These are phyloP conservation scores for Cydia strobilella DNA, from an alignment of 1,140 invertebrate species.

Conservation along the genomic window DNA sequence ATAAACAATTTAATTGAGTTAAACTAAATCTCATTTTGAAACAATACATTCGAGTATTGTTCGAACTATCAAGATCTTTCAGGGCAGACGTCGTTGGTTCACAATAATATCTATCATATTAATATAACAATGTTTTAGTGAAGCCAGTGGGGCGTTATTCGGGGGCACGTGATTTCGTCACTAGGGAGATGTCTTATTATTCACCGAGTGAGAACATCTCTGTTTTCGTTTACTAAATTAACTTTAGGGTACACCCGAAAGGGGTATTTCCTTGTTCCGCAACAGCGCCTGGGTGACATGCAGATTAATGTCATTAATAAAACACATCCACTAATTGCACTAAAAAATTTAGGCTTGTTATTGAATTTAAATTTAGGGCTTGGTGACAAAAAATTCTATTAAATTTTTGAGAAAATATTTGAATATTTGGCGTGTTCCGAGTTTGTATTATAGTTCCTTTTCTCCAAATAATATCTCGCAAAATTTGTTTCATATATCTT, in stretches of 20 bases:
- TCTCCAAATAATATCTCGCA: too few species aligned
- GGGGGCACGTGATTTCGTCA: slow-evolving; percentile 57
- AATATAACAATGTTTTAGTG: slow-evolving; percentile 45
- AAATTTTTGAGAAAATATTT: not conserved
- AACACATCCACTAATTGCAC: slow-evolving; percentile 51
- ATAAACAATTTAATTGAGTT: slow-evolving; percentile 33
- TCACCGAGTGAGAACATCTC: slow-evolving; percentile 64
- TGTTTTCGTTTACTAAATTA: slow-evolving; percentile 72
- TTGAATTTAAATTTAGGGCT: slow-evolving; percentile 34
- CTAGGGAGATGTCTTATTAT: slow-evolving; percentile 71
- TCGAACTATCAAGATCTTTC: slow-evolving; percentile 44
- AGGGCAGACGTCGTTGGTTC: slow-evolving; percentile 37
- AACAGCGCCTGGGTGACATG: slow-evolving; percentile 47
- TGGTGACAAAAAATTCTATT: not conserved
- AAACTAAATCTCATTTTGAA: slow-evolving; percentile 37
- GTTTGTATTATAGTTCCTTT: too few species aligned
- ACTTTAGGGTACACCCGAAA: slow-evolving; percentile 56
- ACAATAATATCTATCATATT: slow-evolving; percentile 46
- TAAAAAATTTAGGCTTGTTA: slow-evolving; percentile 40
- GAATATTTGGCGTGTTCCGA: not conserved
- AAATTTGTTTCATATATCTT: too few species aligned
- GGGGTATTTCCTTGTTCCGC: slow-evolving; percentile 50
- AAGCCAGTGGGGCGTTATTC: slow-evolving; percentile 51
- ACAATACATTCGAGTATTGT: slow-evolving; percentile 37
- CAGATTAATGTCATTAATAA: slow-evolving; percentile 65